These are phyloP conservation scores for Aspiorhynchus laticeps DNA, from an alignment of 2,113 vertebrate genomes.

Conservation along the genomic window DNA sequence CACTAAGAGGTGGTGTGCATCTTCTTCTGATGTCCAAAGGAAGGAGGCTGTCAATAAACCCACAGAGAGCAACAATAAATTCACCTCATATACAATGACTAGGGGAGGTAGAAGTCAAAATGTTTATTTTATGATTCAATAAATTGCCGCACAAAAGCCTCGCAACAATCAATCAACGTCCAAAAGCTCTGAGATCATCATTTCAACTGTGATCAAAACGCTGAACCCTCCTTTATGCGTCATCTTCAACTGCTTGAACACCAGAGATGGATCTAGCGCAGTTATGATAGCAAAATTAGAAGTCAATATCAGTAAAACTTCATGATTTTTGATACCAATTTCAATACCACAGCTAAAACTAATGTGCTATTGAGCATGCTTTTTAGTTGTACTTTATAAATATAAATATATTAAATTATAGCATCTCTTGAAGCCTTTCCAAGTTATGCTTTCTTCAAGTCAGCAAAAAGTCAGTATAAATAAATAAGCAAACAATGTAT, in stretches of 20 bases:
- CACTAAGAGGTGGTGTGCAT: slow-evolving; percentile 20
- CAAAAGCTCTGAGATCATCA: slow-evolving; percentile 11
- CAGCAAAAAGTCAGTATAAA: too few relatives aligned
- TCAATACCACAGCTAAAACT: too few relatives aligned
- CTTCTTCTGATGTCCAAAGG: slow-evolving; percentile 8
- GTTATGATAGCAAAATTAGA: background rate
- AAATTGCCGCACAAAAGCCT: slow-evolving; percentile 32
- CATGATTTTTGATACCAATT: background rate
- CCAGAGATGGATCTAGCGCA: background rate
- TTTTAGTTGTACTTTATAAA: too few relatives aligned
- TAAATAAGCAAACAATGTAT: too few relatives aligned
- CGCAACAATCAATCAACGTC: slow-evolving; percentile 43
- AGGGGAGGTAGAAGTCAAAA: slow-evolving; percentile 26
- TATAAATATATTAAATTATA: too few relatives aligned
- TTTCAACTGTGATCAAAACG: slow-evolving; percentile 37
- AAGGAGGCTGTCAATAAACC: slow-evolving; percentile 32
- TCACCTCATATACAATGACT: slow-evolving; percentile 9
- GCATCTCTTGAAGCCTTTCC: too few relatives aligned
- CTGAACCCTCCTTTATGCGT: background rate
- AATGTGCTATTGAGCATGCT: too few relatives aligned
- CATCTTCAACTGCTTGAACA: background rate
- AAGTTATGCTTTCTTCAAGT: too few relatives aligned
- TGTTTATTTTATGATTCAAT: slow-evolving; percentile 60
- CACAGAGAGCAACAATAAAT: slow-evolving; percentile 22
- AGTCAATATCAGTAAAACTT: background rate